Base-by-base conservation (phyloP, 2,797 vertebrate species). In the Orestias chungarensis region DNA sequence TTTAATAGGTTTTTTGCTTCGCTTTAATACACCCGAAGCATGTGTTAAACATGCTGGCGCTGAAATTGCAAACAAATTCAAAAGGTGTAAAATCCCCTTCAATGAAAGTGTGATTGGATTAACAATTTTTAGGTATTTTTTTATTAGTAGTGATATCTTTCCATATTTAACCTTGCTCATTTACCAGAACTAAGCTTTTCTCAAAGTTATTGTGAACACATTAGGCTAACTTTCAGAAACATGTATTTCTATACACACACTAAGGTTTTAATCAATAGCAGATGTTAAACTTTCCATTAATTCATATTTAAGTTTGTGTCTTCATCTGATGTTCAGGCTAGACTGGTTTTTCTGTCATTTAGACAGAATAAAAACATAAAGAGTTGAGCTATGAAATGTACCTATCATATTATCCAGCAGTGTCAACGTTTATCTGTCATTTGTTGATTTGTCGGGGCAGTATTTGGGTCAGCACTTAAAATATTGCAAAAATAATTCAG, bases 391-490 rank as follows among this genome's bases (percentile, higher is more conserved):
- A 67, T 33, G 76, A 82, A 82, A 59, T 78, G 61, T 73, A 76
- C 82, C 33, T 79, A 83, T 81, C 73, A 82, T 40, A 85, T 67
- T 66, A n/a, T 80, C 71, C 69, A 76, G 73, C 79, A 57, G 61
- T 82, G 75, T 72, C 15, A 33, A 35, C 18, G 10, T 38, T 6
- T 25, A 77, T 59, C 86, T 89, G 87, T 84, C 84, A 85, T 83
- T 77, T 77, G 81, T 66, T 23, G 31, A 23, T 38, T 38, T 23
- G 66, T 50, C 67, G 29, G 46, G 76, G 65, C 77, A 86, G 80
- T 73, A 71, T 71, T 49, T 73, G 66, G 62, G 42, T 86, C 80
- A 82, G 43, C 83, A 89, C 73, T 74, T 80, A 79, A 80, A 82
- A 75, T 73, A 88, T 72, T 65, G 74, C 72, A 76, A 80, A 75